phyloP scores from a whole-genome alignment of 2,888 invertebrate species.

The Lepidochitona cinerea region DNA sequence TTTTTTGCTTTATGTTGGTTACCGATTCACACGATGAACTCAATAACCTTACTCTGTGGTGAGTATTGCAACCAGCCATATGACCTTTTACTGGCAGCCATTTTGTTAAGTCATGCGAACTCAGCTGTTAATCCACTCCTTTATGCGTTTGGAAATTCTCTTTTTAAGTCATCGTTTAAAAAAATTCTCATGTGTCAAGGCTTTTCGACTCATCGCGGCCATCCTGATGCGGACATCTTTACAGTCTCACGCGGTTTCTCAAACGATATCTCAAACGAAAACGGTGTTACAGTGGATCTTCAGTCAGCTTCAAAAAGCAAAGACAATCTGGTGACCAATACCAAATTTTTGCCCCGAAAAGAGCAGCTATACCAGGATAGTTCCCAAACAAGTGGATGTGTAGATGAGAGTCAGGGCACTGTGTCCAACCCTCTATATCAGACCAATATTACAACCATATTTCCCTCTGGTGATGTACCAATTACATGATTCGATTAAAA shows the following conservation, averaged over 20 bases:
- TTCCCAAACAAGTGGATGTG: no score
- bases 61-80: conserved; percentile 33
- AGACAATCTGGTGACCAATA: no score
- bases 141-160: conserved; percentile 64
- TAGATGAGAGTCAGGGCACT: no score
- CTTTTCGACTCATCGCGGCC: neutral
- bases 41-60: conserved; percentile 44
- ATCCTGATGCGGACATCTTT: neutral
- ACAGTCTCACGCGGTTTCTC: neutral
- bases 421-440: no score
- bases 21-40: conserved; percentile 64
- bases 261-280: neutral
- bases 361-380: no score
- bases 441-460: no score
- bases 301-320: no score
- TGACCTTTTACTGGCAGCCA: conserved; percentile 48
- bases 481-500: no score
- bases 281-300: no score
- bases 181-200: conserved; percentile 37
- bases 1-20: conserved; percentile 66
- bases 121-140: conserved; percentile 66
- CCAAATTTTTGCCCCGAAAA: no score
- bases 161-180: conserved; percentile 56
- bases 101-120: conserved; percentile 67
- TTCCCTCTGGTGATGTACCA: no score